Evolutionary conservation across 2,797 vertebrate genomes (phyloP).

Genomic region (Enteromius fasciolatus): DNA sequence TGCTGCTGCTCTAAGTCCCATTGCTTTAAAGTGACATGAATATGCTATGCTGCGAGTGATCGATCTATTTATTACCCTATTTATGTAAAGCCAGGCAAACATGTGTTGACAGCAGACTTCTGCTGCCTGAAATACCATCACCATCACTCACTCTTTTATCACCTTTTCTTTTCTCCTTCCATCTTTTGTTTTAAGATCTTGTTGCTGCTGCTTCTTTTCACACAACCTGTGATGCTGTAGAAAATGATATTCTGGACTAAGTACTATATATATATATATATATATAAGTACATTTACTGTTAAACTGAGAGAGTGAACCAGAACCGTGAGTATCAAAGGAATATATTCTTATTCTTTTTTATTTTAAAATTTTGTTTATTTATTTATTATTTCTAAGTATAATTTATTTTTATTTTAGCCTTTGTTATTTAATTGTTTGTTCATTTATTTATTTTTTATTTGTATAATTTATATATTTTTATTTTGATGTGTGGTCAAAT

Average conservation of each 20-base stretch:
- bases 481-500: neutral
- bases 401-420: neutral
- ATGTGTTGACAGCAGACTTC: conserved; percentile 66
- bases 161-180: conserved; percentile 54
- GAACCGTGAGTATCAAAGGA: neutral
- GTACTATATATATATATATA: neutral
- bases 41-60: conserved; percentile 71
- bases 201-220: conserved; percentile 70
- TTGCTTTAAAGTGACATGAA: conserved; percentile 73
- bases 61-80: conserved; percentile 80
- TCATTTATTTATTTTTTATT: neutral
- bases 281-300: neutral
- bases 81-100: conserved; percentile 77
- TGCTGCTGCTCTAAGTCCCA: conserved; percentile 63
- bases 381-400: neutral
- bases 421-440: neutral
- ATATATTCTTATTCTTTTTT: neutral
- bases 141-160: conserved; percentile 75
- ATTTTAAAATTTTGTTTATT: neutral
- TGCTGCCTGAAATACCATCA: conserved; percentile 72
- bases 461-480: neutral
- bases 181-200: conserved; percentile 60
- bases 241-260: neutral
- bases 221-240: conserved; percentile 53
- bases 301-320: neutral